A percentile compares a stretch with the other conserved stretches of the same genome.
phyloP scores from a whole-genome alignment of 2,888 invertebrate species.

The Brenthis daphne region DNA sequence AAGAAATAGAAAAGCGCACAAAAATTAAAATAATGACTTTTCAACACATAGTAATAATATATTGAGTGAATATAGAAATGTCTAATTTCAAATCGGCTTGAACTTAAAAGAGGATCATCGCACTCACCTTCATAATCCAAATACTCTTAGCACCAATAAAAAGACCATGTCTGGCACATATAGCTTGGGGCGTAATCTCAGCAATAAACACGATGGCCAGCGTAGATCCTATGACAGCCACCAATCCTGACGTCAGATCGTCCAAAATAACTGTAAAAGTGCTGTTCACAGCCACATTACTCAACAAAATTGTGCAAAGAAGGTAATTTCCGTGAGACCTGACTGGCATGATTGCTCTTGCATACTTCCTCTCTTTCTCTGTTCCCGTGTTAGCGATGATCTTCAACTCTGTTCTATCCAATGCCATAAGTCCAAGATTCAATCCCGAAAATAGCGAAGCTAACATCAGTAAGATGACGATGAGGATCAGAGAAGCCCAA shows the following conservation, averaged over 20 bases:
- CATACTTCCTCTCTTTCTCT: conserved; percentile 90
- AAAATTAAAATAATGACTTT: too few relatives aligned
- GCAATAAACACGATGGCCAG: conserved; percentile 98
- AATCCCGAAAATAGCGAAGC: conserved; percentile 98
- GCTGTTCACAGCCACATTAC: conserved; percentile 97
- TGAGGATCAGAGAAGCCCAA: conserved; percentile 89
- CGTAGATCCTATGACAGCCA: conserved; percentile 95
- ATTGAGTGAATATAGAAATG: too few relatives aligned
- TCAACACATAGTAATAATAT: too few relatives aligned
- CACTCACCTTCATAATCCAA: conserved; percentile 89
- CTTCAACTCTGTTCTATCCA: conserved; percentile 97
- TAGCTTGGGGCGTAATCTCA: conserved; percentile 98
- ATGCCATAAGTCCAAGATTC: conserved; percentile 97
- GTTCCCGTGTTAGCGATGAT: conserved; percentile 97
- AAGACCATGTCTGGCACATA: conserved; percentile 97
- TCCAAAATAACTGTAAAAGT: conserved; percentile 97
- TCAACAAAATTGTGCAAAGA: conserved; percentile 89
- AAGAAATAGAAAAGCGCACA: too few relatives aligned
- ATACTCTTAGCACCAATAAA: conserved; percentile 98
- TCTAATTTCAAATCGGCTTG: too few relatives aligned
- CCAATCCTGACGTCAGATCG: conserved; percentile 94
- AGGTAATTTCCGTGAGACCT: conserved; percentile 96
- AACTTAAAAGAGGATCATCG: neutral
- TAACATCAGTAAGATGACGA: conserved; percentile 88
- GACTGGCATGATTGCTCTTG: conserved; percentile 94